Evolutionary conservation across 2,888 invertebrate species (phyloP).

Genomic region (Hydrotaea diabolus): DNA sequence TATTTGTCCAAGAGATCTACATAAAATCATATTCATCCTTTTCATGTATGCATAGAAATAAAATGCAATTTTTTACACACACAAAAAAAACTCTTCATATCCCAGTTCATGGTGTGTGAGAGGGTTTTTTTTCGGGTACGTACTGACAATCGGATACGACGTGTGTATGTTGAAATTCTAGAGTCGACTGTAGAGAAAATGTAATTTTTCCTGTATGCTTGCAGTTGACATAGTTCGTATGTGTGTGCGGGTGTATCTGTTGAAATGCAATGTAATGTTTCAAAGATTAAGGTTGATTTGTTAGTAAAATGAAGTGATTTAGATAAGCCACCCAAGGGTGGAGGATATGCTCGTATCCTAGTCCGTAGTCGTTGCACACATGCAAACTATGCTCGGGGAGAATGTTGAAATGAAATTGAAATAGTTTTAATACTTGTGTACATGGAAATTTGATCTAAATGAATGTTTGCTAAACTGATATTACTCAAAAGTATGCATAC

Average conservation of each 20-base stretch:
- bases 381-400: background rate
- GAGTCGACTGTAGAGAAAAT: background rate
- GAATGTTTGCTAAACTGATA: background rate
- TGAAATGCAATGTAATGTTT: background rate
- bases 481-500: background rate
- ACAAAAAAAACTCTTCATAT: background rate
- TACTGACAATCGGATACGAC: background rate
- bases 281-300: background rate
- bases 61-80: background rate
- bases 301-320: slow-evolving; percentile 3
- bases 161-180: background rate
- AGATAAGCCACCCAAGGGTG: background rate
- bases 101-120: background rate
- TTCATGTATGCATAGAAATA: background rate
- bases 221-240: background rate
- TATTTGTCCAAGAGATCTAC: background rate
- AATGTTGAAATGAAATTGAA: slow-evolving; percentile 2
- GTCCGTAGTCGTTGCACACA: background rate
- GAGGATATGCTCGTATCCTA: no score
- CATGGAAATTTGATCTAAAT: background rate
- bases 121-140: background rate
- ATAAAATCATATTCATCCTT: slow-evolving; percentile 2
- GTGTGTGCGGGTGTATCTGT: background rate
- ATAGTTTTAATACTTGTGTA: background rate
- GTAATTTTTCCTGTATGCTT: background rate